Evolutionary conservation across 2,797 vertebrate genomes (phyloP).

Genomic region (Tenualosa thibaudeaui): DNA sequence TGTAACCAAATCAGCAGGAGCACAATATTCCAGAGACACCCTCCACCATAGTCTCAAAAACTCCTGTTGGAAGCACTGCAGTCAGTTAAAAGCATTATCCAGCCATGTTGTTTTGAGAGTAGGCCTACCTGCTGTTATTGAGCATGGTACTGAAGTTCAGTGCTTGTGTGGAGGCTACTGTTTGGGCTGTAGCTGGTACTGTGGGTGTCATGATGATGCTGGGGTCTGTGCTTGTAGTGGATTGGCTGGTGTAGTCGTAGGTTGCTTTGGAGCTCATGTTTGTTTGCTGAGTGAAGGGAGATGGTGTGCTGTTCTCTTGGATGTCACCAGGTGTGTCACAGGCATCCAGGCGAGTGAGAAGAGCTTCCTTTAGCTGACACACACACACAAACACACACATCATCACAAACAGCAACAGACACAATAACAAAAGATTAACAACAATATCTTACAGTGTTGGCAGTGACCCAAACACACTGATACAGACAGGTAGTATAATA

Average conservation of each 20-base stretch:
- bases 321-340: slow-evolving; percentile 42
- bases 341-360: slow-evolving; percentile 44
- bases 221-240: not conserved
- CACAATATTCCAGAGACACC: too few relatives aligned
- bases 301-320: not conserved
- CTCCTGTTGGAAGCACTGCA: too few relatives aligned
- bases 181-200: not conserved
- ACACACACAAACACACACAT: slow-evolving; percentile 6
- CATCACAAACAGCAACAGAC: too few relatives aligned
- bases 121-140: not conserved
- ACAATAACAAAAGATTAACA: too few relatives aligned
- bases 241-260: not conserved
- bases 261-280: not conserved
- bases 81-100: too few relatives aligned
- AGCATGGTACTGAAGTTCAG: not conserved
- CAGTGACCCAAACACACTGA: too few relatives aligned
- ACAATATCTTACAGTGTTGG: too few relatives aligned
- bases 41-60: too few relatives aligned
- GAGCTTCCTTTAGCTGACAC: slow-evolving; percentile 56
- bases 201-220: not conserved
- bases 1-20: too few relatives aligned
- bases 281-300: not conserved
- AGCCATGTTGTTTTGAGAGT: not conserved
- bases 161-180: not conserved
- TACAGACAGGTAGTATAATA: not conserved